Conservation (phyloP, 2,888 invertebrate species). For the Myopa testacea region DNA sequence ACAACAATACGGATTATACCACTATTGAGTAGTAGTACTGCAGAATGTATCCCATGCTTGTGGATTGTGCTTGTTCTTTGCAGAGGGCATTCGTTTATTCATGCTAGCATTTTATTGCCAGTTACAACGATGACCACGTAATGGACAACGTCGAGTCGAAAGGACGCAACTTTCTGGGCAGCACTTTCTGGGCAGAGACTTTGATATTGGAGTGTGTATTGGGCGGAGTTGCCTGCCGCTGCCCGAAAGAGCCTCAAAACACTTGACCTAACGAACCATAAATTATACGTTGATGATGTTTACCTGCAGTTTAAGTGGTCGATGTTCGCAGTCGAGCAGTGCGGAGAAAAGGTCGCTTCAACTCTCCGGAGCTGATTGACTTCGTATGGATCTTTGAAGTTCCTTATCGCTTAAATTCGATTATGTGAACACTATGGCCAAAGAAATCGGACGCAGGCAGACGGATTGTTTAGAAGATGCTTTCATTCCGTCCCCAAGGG, state of each 20-base stretch:
- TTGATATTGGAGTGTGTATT: neutral
- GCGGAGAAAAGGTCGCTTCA: constrained; percentile 50
- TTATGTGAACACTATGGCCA: constrained; percentile 47
- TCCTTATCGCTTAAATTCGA: constrained; percentile 59
- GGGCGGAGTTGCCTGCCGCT: neutral
- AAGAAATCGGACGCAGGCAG: neutral
- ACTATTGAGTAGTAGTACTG: constrained; percentile 46
- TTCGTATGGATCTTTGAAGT: constrained; percentile 39
- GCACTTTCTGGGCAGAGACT: neutral
- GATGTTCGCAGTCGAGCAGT: constrained; percentile 35
- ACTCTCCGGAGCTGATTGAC: constrained; percentile 13
- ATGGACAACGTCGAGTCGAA: constrained; percentile 36
- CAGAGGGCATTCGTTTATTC: constrained; percentile 43
- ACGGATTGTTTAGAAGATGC: constrained; percentile 10
- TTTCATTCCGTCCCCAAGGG: neutral
- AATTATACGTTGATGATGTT: constrained; percentile 62
- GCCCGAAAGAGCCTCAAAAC: constrained; percentile 40
- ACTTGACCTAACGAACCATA: constrained; percentile 67
- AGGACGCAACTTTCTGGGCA: constrained; percentile 34
- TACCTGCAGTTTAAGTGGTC: constrained; percentile 47
- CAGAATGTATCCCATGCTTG: constrained; percentile 46
- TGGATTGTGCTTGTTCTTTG: constrained; percentile 25
- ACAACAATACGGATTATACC: constrained; percentile 17
- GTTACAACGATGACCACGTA: constrained; percentile 41
- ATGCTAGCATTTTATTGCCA: constrained; percentile 47